Conservation (phyloP, 2,888 invertebrate genomes). For the Ennomos quercinarius region DNA sequence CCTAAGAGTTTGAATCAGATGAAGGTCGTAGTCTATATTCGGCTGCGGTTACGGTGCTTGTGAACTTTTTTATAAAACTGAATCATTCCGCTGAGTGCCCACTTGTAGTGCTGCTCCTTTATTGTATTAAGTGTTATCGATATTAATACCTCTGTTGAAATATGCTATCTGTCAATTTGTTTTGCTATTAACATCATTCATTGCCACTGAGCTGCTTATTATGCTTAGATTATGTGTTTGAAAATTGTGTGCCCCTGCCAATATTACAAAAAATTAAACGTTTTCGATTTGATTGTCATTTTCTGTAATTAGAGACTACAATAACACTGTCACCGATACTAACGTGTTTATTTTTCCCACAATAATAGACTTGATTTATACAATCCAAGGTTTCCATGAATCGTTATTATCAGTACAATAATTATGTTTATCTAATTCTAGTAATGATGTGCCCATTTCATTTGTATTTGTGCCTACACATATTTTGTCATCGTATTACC, state of each 20-base stretch:
- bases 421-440: too few species aligned
- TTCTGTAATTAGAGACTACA: not conserved
- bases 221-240: too few species aligned
- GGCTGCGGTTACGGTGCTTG: conserved; percentile 47
- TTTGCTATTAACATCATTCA: too few species aligned
- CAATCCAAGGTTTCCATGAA: conserved; percentile 7
- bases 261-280: too few species aligned
- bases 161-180: too few species aligned
- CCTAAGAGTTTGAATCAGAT: conserved; percentile 35
- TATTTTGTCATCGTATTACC: too few species aligned
- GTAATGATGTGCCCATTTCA: too few species aligned
- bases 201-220: too few species aligned
- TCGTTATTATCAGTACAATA: not conserved
- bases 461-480: too few species aligned
- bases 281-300: too few species aligned
- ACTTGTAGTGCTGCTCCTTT: conserved; percentile 23
- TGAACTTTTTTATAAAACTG: conserved; percentile 53
- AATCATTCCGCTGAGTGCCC: conserved; percentile 28
- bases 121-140: conserved; percentile 6
- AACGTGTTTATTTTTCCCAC: conserved; percentile 23
- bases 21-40: conserved; percentile 71
- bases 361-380: conserved; percentile 5
- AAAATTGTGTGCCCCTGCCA: too few species aligned
- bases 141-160: not conserved
- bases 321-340: conserved; percentile 23